These are phyloP conservation scores for Penelope pileata DNA, from an alignment of 2,113 vertebrate species.

Conservation along the genomic window DNA sequence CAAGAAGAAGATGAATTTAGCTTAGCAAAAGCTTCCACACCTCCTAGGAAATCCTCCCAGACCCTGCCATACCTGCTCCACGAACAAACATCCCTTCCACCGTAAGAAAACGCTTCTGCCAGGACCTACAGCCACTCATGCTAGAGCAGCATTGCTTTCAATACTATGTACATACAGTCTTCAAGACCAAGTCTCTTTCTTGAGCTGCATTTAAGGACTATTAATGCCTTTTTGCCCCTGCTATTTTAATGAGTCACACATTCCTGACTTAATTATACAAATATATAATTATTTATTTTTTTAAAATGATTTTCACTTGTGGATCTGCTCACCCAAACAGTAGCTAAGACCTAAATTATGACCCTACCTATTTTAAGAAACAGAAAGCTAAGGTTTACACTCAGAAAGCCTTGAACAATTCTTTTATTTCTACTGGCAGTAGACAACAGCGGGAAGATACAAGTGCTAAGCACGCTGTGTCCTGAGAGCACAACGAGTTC, in stretches of 20 bases:
- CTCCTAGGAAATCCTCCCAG: background rate
- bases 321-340: background rate
- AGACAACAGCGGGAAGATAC: background rate
- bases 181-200: background rate
- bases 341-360: background rate
- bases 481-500: background rate
- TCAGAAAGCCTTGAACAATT: background rate
- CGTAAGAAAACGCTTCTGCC: background rate
- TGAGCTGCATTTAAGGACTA: background rate
- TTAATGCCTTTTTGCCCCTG: background rate
- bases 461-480: background rate
- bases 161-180: background rate
- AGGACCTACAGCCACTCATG: background rate
- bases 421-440: background rate
- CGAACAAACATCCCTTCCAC: background rate
- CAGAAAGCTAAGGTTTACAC: background rate
- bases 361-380: background rate
- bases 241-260: background rate
- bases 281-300: background rate
- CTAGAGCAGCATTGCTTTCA: background rate
- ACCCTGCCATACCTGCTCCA: background rate
- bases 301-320: background rate
- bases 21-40: accelerated
- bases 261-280: background rate
- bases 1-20: background rate